These are phyloP conservation scores for Lonchura striata DNA, from an alignment of 2,113 vertebrate genomes.

Conservation along the genomic window DNA sequence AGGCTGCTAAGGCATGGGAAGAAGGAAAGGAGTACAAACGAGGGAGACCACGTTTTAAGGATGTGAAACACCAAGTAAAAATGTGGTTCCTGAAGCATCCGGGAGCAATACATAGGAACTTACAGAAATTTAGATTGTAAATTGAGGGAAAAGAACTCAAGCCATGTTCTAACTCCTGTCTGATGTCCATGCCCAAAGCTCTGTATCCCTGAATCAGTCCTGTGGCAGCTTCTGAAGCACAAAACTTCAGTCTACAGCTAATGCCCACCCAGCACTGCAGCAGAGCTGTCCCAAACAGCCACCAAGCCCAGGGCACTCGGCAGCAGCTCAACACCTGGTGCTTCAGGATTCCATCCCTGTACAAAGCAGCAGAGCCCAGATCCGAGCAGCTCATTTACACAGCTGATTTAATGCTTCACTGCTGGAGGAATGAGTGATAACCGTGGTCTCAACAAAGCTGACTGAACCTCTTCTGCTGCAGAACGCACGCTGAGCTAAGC, in stretches of 20 bases:
- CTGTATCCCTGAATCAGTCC: background rate
- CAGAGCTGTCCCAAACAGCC: background rate
- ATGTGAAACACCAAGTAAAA: background rate
- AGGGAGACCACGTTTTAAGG: background rate
- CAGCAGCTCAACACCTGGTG: background rate
- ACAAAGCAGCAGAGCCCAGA: background rate
- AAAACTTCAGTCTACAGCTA: background rate
- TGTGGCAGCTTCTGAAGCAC: background rate
- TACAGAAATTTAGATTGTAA: rapidly evolving
- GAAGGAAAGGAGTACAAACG: rapidly evolving
- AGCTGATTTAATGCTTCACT: rapidly evolving
- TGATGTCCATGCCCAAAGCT: background rate
- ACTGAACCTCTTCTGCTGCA: background rate
- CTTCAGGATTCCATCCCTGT: background rate
- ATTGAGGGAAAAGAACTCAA: background rate
- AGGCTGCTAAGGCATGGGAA: background rate
- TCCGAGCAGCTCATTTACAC: background rate
- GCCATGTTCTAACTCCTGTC: background rate
- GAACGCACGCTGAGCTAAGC: rapidly evolving
- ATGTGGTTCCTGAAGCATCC: rapidly evolving
- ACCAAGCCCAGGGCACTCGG: background rate
- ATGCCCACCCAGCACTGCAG: background rate
- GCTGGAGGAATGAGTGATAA: background rate
- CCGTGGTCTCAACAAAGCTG: background rate
- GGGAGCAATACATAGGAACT: background rate